phyloP scores from a whole-genome alignment of 1,140 invertebrate species.

The Hyles euphorbiae region DNA sequence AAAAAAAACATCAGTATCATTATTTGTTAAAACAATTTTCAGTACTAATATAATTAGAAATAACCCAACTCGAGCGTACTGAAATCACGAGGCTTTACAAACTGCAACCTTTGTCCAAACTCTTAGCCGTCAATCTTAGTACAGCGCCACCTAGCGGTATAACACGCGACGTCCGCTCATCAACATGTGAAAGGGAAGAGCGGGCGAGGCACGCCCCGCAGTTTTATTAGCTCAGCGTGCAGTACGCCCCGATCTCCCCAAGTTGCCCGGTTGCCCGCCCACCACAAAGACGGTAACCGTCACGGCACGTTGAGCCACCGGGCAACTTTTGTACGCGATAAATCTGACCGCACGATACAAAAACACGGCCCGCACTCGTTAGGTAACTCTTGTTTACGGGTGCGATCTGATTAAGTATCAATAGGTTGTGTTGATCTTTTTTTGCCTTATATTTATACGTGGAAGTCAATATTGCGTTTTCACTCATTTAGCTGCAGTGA shows the following conservation, averaged over 20 bases:
- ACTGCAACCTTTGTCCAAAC: too few relatives aligned
- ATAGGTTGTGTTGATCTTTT: too few relatives aligned
- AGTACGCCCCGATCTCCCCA: conserved; percentile 13
- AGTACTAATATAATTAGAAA: too few relatives aligned
- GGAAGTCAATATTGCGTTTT: too few relatives aligned
- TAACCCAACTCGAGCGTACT: too few relatives aligned
- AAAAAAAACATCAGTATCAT: too few relatives aligned
- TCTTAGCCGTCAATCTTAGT: not conserved
- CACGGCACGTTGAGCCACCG: conserved; percentile 24
- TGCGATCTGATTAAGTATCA: too few relatives aligned
- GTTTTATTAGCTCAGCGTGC: conserved; percentile 41
- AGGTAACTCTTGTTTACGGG: too few relatives aligned
- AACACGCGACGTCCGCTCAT: conserved; percentile 23
- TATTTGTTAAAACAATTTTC: too few relatives aligned
- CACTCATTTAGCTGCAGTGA: too few relatives aligned
- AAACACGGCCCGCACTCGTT: not conserved
- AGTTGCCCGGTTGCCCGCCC: conserved; percentile 19
- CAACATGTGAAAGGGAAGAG: conserved; percentile 45
- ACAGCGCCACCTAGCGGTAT: conserved; percentile 1
- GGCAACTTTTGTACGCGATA: conserved; percentile 24
- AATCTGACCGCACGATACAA: conserved; percentile 17
- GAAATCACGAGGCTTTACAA: too few relatives aligned
- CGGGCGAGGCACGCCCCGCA: conserved; percentile 34
- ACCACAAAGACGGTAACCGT: conserved; percentile 29
- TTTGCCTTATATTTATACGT: too few relatives aligned